These are phyloP conservation scores for Sarcophaga peregrina DNA, from an alignment of 1,140 invertebrate species.

Conservation along the genomic window DNA sequence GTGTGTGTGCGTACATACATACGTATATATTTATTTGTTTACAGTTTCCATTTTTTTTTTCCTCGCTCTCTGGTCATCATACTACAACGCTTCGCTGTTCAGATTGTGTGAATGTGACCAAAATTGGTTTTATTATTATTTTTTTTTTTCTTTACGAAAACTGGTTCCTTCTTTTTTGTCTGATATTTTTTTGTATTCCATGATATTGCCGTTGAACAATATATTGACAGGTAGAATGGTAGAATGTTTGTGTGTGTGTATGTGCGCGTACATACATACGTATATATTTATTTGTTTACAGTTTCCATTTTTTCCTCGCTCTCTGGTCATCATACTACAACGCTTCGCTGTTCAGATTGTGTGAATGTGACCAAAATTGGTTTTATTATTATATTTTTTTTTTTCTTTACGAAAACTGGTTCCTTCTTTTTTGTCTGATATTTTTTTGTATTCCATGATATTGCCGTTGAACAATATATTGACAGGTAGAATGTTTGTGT, in stretches of 20 bases:
- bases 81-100: not conserved
- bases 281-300: too few species aligned
- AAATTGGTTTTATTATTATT: conserved; percentile 19
- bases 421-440: not conserved
- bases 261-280: not conserved
- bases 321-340: too few species aligned
- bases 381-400: conserved; percentile 1
- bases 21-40: too few species aligned
- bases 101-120: conserved; percentile 23
- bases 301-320: too few species aligned
- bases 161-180: not conserved
- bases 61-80: too few species aligned
- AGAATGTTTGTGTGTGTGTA: not conserved
- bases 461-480: too few species aligned
- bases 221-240: too few species aligned
- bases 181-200: not conserved
- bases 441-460: not conserved
- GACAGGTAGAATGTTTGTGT: not conserved
- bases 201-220: too few species aligned
- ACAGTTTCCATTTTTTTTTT: too few species aligned
- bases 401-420: not conserved
- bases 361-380: conserved; percentile 26
- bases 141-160: not conserved
- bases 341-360: not conserved
- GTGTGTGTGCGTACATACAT: not conserved